Evolutionary conservation across 1,140 invertebrate species (phyloP).

Genomic region (Papilio aristodemus): DNA sequence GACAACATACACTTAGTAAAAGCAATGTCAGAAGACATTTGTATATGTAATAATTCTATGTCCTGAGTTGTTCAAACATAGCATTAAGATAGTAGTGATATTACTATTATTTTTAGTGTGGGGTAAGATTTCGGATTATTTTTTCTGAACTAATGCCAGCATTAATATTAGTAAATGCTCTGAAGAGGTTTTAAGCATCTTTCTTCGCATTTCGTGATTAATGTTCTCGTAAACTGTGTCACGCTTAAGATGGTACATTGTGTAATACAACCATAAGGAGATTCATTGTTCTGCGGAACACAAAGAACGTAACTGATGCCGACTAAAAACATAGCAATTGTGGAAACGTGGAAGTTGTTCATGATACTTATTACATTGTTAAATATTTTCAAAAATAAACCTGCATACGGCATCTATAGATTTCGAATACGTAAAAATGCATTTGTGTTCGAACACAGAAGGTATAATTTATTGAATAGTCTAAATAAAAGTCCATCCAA

Average conservation of each 20-base stretch:
- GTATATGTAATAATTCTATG: too few relatives aligned
- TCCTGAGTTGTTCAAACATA: too few relatives aligned
- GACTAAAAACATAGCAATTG: slow-evolving; percentile 13
- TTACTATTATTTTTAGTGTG: too few relatives aligned
- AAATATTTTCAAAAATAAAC: not conserved
- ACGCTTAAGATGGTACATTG: slow-evolving; percentile 11
- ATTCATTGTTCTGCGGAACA: slow-evolving; percentile 23
- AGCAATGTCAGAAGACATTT: too few relatives aligned
- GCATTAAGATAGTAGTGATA: too few relatives aligned
- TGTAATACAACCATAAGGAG: not conserved
- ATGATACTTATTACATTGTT: not conserved
- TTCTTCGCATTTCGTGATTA: not conserved
- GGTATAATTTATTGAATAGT: too few relatives aligned
- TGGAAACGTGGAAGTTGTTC: slow-evolving; percentile 14
- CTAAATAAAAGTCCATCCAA: too few relatives aligned
- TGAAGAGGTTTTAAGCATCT: not conserved
- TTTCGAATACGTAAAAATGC: not conserved
- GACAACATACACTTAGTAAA: too few relatives aligned
- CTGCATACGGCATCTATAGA: not conserved
- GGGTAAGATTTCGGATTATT: too few relatives aligned
- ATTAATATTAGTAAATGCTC: not conserved
- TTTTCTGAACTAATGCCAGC: too few relatives aligned
- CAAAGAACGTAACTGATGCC: slow-evolving; percentile 20
- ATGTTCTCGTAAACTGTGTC: not conserved
- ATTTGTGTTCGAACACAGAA: too few relatives aligned